These are phyloP conservation scores for Hymenochirus boettgeri DNA, from an alignment of 2,113 vertebrate genomes.

Conservation along the genomic window DNA sequence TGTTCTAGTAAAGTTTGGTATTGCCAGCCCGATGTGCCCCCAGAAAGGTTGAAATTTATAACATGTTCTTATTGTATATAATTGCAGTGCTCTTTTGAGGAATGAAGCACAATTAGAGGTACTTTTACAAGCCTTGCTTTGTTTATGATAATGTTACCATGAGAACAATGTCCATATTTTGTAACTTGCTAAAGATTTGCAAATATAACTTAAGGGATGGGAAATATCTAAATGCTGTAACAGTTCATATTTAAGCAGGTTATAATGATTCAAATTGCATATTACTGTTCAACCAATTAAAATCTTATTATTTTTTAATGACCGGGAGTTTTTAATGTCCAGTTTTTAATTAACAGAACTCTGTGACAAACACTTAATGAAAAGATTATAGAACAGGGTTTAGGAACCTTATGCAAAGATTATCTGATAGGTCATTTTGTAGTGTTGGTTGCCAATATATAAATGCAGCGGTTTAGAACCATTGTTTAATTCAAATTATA, in stretches of 20 bases:
- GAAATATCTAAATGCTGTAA: constrained; percentile 42
- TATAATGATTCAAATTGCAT: constrained; percentile 42
- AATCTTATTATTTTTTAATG: constrained; percentile 40
- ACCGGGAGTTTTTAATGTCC: constrained; percentile 14
- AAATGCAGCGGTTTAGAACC: too few relatives aligned
- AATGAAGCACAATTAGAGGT: constrained; percentile 28
- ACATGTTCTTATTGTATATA: constrained; percentile 27
- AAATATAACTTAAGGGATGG: constrained; percentile 29
- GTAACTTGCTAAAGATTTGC: constrained; percentile 29
- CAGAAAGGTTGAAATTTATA: background rate
- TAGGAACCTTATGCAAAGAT: too few relatives aligned
- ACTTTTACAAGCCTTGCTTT: constrained; percentile 6
- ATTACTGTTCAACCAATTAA: constrained; percentile 42
- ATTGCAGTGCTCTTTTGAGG: constrained; percentile 9
- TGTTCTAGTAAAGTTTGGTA: too few relatives aligned
- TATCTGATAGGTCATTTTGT: too few relatives aligned
- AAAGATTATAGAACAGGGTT: too few relatives aligned
- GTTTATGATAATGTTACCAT: constrained; percentile 7
- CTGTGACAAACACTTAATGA: too few relatives aligned
- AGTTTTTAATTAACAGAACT: background rate
- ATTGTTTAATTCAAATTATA: too few relatives aligned
- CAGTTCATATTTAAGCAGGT: constrained; percentile 42
- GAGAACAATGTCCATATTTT: constrained; percentile 12
- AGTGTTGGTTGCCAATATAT: too few relatives aligned
- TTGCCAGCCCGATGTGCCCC: background rate